Evolutionary conservation across 2,113 vertebrate genomes (phyloP), one percentile per base, ranked within the genome.

Genomic region (Panurus biarmicus): DNA sequence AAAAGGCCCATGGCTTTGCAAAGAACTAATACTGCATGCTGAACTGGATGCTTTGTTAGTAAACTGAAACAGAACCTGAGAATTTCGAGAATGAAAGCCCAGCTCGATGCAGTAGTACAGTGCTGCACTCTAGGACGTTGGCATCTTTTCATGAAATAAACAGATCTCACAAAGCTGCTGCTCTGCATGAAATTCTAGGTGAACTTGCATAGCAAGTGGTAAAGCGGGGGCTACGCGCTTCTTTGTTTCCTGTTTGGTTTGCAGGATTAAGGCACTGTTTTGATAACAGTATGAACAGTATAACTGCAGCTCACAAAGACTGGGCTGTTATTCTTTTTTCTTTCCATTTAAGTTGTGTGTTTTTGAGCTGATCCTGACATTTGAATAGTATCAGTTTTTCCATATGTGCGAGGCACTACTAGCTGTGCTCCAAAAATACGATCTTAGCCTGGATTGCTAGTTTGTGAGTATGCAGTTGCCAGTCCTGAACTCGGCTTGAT

Each of bases 221-320:
- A 21, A 66, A 87, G 89, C 48, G 4, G 35, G 67, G 82, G 75
- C 74, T 95, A 29, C 70, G 92, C 45, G 85, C 64, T 62, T 95
- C 94, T 97, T 96, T 90, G 97, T 96, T 97, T 96, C 94, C 90
- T 87, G 85, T 95, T 97, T 86, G 85, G 60, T 83, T 94, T 86
- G 79, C 85, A 60, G 84, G 74, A 76, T 93, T 95, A 94, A 71
- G 81, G 85, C 53, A 44, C 67, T 96, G 75, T 95, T 91, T 97
- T 95, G 85, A 69, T 91, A 94, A 91, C 89, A 95, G 67, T 53
- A 65, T 64, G 86, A 70, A 35, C 62, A 82, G 80, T 54, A 15
- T 82, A 78, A 93, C 76, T 94, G 90, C 85, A 83, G 67, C 54
- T 96, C 45, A 70, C 65, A 85, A 62, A 66, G 67, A 71, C 38